Evolutionary conservation across 2,797 vertebrate species (phyloP).

Genomic region (Hylomyscus alleni): DNA sequence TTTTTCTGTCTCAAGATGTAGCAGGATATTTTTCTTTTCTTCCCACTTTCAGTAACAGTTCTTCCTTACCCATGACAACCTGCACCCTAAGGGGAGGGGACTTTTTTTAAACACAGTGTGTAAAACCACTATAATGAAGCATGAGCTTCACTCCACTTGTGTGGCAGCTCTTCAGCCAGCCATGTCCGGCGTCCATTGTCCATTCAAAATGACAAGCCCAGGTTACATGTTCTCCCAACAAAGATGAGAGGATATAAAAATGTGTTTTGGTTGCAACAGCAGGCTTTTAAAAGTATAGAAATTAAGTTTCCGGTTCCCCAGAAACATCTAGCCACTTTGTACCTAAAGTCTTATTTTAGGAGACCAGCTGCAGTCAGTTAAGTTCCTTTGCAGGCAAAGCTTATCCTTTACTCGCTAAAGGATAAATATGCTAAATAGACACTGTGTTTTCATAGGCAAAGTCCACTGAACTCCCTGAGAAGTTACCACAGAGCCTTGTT

Average conservation of each 20-base stretch:
- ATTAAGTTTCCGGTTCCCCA: background rate
- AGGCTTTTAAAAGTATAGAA: slow-evolving; percentile 5
- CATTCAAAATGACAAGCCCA: background rate
- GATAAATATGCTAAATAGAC: background rate
- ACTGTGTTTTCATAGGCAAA: background rate
- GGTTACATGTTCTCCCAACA: background rate
- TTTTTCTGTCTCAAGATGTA: background rate
- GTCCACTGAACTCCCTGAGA: background rate
- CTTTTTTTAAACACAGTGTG: background rate
- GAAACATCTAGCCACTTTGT: background rate
- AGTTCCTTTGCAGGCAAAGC: background rate
- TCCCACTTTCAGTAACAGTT: background rate
- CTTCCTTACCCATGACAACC: background rate
- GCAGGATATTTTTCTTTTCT: slow-evolving; percentile 23
- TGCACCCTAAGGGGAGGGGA: background rate
- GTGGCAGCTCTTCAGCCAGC: background rate
- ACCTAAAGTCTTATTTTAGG: background rate
- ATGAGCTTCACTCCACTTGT: background rate
- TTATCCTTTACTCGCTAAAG: too few relatives aligned
- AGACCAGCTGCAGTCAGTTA: background rate
- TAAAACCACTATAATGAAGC: background rate
- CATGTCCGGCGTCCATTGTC: background rate
- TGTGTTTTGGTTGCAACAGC: background rate
- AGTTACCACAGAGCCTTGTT: background rate
- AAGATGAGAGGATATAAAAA: background rate